Conservation (phyloP, 1,140 invertebrate genomes). For the Drosophila seguyi region DNA sequence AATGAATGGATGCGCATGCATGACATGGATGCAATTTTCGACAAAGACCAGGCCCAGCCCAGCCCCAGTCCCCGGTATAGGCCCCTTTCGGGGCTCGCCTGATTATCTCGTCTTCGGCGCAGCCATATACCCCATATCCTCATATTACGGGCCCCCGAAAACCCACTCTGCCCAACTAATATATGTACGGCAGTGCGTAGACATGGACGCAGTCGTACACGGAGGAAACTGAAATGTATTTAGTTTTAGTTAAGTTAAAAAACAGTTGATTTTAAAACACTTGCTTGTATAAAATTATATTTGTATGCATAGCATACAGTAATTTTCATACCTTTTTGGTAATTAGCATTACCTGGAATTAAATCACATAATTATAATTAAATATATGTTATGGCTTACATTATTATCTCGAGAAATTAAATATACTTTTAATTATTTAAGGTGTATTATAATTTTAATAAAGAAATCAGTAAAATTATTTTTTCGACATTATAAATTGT, state of each 20-base stretch:
- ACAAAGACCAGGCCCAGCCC: conserved; percentile 32
- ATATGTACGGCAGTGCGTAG: conserved; percentile 28
- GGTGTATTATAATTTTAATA: too few relatives aligned
- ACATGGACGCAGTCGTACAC: conserved; percentile 18
- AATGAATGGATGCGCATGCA: conserved; percentile 80
- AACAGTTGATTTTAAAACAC: too few relatives aligned
- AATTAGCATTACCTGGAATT: too few relatives aligned
- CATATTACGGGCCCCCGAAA: not conserved
- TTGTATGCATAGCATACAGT: too few relatives aligned
- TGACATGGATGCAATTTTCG: conserved; percentile 82
- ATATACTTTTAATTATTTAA: too few relatives aligned
- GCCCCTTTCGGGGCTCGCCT: conserved; percentile 59
- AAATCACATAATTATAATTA: too few relatives aligned
- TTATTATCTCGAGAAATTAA: too few relatives aligned
- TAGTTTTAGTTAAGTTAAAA: not conserved
- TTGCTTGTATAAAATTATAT: too few relatives aligned
- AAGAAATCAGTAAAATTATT: too few relatives aligned
- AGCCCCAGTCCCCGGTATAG: not conserved
- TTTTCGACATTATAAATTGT: too few relatives aligned
- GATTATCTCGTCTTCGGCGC: conserved; percentile 75
- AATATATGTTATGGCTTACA: too few relatives aligned
- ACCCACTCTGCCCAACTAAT: conserved; percentile 17
- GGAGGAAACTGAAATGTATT: not conserved
- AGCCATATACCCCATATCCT: conserved; percentile 30
- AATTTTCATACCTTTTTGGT: too few relatives aligned